A percentile compares a stretch with the other conserved stretches of the same genome.
phyloP scores from a whole-genome alignment of 2,888 invertebrate species.

The Diaperis boleti region DNA sequence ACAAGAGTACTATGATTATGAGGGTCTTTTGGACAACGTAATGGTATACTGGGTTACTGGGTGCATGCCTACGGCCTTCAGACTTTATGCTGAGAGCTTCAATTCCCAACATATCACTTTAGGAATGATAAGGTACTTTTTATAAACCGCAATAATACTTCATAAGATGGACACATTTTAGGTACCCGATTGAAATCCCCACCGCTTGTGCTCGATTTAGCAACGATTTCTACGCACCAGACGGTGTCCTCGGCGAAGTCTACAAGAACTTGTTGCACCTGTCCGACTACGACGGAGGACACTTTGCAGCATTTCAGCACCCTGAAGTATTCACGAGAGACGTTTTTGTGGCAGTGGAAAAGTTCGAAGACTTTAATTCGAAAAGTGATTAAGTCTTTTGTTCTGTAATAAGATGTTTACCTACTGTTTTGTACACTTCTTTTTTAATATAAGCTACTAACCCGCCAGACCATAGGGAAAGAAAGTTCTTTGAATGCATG shows the following conservation, averaged over 20 bases:
- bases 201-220: slow-evolving; percentile 82
- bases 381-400: too few relatives aligned
- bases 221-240: slow-evolving; percentile 74
- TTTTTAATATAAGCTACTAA: too few relatives aligned
- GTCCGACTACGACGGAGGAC: slow-evolving; percentile 77
- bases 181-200: slow-evolving; percentile 77
- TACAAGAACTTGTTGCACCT: slow-evolving; percentile 77
- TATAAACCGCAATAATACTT: too few relatives aligned
- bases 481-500: too few relatives aligned
- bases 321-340: slow-evolving; percentile 79
- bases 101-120: slow-evolving; percentile 40
- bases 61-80: slow-evolving; percentile 78
- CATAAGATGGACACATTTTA: slow-evolving; percentile 56
- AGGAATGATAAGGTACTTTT: slow-evolving; percentile 31
- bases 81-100: slow-evolving; percentile 79
- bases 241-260: slow-evolving; percentile 70
- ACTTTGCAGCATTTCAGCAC: slow-evolving; percentile 85
- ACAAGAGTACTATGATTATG: slow-evolving; percentile 73
- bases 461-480: too few relatives aligned
- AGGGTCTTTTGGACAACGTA: slow-evolving; percentile 80
- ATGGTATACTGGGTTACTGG: slow-evolving; percentile 85
- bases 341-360: slow-evolving; percentile 72
- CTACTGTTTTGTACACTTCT: too few relatives aligned
- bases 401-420: too few relatives aligned
- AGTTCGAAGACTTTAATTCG: slow-evolving; percentile 59